A percentile compares a stretch with the other conserved stretches of the same genome.
phyloP scores from a whole-genome alignment of 2,888 invertebrate genomes.

The Cataglyphis cursor region DNA sequence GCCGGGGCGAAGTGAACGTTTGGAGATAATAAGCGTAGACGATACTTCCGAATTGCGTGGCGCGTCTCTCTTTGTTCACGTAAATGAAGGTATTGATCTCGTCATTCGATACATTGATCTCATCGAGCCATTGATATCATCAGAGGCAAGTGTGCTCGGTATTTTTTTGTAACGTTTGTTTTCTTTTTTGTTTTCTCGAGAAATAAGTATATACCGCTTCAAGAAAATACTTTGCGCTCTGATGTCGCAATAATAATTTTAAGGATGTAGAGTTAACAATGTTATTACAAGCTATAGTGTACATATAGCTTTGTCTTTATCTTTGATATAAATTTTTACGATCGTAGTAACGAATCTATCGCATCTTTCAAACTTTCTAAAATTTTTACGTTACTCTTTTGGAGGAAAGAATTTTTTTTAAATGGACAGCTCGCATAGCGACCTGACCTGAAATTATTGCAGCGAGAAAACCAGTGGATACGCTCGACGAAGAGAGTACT shows the following conservation, averaged over 20 bases:
- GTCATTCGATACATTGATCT: not conserved
- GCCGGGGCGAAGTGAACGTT: conserved; percentile 17
- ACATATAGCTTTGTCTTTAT: conserved; percentile 10
- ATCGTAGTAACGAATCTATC: not conserved
- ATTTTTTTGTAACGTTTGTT: conserved; percentile 9
- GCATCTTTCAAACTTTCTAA: conserved; percentile 2
- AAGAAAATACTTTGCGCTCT: not conserved
- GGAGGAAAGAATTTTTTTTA: conserved; percentile 3
- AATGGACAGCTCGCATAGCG: not conserved
- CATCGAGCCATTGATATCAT: conserved; percentile 14
- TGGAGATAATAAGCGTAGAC: conserved; percentile 25
- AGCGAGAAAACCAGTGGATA: not conserved
- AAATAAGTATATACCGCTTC: not conserved
- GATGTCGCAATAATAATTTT: conserved; percentile 27
- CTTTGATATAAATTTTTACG: conserved; percentile 49
- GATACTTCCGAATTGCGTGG: conserved; percentile 46
- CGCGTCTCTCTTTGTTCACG: conserved; percentile 21
- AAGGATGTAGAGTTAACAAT: not conserved
- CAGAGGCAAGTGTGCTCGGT: not conserved
- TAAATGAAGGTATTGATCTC: conserved; percentile 6
- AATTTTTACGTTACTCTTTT: not conserved
- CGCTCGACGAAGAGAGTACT: not conserved
- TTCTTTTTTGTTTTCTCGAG: conserved; percentile 2
- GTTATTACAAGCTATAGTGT: conserved; percentile 18
- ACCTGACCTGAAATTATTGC: conserved; percentile 14